Conservation (phyloP, 2,888 invertebrate genomes). For the Amiota communis region DNA sequence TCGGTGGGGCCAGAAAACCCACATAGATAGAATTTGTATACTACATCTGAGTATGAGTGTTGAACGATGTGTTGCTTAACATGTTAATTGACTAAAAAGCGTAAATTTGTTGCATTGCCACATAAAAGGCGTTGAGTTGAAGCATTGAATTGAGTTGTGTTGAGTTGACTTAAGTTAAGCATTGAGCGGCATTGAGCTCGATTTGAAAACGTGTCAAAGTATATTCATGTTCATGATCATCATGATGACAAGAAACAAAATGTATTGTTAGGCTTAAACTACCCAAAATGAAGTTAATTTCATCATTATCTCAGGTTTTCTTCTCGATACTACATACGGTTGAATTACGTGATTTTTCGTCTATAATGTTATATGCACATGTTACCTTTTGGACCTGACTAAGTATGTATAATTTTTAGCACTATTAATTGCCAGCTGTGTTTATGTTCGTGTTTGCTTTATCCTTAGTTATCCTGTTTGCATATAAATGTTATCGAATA, state of each 20-base stretch:
- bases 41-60: not conserved
- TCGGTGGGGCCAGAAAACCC: not conserved
- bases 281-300: not conserved
- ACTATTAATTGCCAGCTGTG: not conserved
- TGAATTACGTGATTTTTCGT: constrained; percentile 13
- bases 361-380: constrained; percentile 8
- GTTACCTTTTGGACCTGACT: not conserved
- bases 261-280: not conserved
- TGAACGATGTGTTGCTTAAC: constrained; percentile 33
- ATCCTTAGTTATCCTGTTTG: constrained; percentile 6
- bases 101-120: constrained; percentile 13
- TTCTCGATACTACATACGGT: not conserved
- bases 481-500: constrained; percentile 16
- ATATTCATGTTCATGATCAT: too few species aligned
- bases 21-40: not conserved
- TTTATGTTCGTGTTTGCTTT: not conserved
- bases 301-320: not conserved
- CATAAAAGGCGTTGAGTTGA: constrained; percentile 4
- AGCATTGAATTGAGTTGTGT: not conserved
- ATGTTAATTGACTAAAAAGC: constrained; percentile 60
- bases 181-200: not conserved
- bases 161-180: constrained; percentile 4
- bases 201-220: not conserved
- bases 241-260: too few species aligned
- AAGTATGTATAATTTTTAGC: too few species aligned